phyloP scores from a whole-genome alignment of 1,140 invertebrate genomes.

The Capitella teleta region DNA sequence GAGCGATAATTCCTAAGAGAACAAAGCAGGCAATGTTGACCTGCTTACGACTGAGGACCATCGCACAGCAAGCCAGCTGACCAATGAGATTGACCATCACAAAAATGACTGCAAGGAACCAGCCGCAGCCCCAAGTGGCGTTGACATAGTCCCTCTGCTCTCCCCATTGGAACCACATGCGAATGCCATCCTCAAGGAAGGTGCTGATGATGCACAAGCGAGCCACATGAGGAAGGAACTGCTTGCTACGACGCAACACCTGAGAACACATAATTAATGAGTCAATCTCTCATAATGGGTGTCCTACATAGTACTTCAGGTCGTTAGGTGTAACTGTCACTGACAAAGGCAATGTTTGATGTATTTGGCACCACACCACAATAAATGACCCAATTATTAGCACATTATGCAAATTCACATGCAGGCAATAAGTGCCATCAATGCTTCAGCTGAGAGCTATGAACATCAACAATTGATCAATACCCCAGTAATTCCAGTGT shows the following conservation, averaged over 20 bases:
- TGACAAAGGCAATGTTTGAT: too few species aligned
- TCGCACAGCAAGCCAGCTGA: slow-evolving; percentile 80
- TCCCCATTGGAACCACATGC: slow-evolving; percentile 60
- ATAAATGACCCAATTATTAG: too few species aligned
- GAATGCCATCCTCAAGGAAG: slow-evolving; percentile 95
- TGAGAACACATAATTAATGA: neutral
- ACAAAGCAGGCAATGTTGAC: slow-evolving; percentile 90
- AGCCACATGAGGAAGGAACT: slow-evolving; percentile 87
- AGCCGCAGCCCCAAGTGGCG: slow-evolving; percentile 88
- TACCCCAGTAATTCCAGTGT: too few species aligned
- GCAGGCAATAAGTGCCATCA: too few species aligned
- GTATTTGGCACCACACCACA: too few species aligned
- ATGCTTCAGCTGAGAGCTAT: too few species aligned
- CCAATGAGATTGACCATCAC: slow-evolving; percentile 87
- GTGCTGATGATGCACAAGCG: slow-evolving; percentile 96
- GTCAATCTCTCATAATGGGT: too few species aligned
- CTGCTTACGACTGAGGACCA: slow-evolving; percentile 85
- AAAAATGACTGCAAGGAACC: slow-evolving; percentile 81
- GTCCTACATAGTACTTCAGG: neutral
- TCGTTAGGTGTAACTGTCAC: neutral
- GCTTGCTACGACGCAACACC: slow-evolving; percentile 63
- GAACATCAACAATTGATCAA: too few species aligned
- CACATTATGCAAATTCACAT: too few species aligned
- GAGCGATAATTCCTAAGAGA: slow-evolving; percentile 88
- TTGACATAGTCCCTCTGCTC: slow-evolving; percentile 14